Conservation (phyloP, 92 coral and sea anemone species). For the Paramuricea clavata region DNA sequence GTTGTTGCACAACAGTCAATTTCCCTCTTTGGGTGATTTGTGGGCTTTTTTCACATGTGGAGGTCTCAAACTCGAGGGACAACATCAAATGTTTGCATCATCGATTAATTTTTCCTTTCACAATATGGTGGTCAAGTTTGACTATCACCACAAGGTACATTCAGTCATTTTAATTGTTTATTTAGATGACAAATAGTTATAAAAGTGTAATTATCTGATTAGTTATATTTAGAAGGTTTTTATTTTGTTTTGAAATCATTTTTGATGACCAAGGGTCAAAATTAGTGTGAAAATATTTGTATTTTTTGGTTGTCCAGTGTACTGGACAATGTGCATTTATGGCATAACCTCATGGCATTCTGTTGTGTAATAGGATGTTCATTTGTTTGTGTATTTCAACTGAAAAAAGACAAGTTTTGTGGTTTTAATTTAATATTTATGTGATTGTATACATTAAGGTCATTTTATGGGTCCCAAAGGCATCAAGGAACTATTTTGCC, state of each 20-base stretch:
- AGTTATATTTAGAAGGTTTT: not conserved
- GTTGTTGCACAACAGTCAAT: not conserved
- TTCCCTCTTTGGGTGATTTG: not conserved
- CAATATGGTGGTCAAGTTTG: too few species aligned
- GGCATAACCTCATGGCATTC: not conserved
- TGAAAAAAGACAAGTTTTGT: too few species aligned
- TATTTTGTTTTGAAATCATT: not conserved
- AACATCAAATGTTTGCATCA: not conserved
- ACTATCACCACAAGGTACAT: not conserved
- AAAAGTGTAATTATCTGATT: not conserved
- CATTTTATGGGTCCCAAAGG: conserved; percentile 3
- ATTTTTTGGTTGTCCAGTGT: too few species aligned
- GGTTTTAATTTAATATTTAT: too few species aligned
- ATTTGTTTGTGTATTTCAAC: not conserved
- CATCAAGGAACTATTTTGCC: not conserved
- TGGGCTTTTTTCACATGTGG: not conserved
- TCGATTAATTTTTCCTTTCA: too few species aligned
- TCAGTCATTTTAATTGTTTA: not conserved
- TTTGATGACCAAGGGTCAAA: too few species aligned
- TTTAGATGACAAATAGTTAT: not conserved
- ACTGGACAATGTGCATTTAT: conserved; percentile 20
- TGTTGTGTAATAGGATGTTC: not conserved
- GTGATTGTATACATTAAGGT: not conserved
- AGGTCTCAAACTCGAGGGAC: not conserved
- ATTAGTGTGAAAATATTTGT: too few species aligned